phyloP scores from a whole-genome alignment of 2,113 vertebrate species.

The Turdus rufiventris region DNA sequence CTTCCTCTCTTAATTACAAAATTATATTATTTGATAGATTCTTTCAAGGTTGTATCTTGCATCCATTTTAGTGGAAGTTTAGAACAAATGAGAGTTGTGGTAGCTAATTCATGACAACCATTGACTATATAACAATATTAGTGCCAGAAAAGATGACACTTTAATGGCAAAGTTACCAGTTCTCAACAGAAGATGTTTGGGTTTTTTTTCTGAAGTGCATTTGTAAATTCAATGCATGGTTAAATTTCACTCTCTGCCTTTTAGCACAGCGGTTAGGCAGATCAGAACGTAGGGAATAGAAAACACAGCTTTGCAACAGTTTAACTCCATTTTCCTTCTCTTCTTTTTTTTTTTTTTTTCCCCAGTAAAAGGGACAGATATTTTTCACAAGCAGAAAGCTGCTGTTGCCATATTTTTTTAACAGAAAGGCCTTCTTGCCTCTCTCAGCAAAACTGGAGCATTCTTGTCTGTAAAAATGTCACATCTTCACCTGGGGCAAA shows the following conservation, averaged over 20 bases:
- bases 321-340: not conserved
- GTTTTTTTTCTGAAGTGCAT: not conserved
- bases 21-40: not conserved
- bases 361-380: not conserved
- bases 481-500: conserved; percentile 43
- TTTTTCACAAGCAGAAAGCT: not conserved
- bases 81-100: not conserved
- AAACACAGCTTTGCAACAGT: not conserved
- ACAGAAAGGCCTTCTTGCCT: not conserved
- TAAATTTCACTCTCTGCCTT: not conserved
- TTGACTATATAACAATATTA: not conserved
- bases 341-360: not conserved
- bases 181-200: not conserved
- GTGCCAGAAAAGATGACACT: not conserved
- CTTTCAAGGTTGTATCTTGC: not conserved
- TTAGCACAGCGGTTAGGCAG: not conserved
- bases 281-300: not conserved
- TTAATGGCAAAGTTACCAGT: not conserved
- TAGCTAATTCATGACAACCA: not conserved
- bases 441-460: conserved; percentile 49
- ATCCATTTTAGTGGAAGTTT: not conserved
- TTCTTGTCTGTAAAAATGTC: conserved; percentile 54
- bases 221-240: not conserved
- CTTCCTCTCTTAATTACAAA: not conserved
- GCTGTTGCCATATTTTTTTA: not conserved